phyloP scores from a whole-genome alignment of 2,797 vertebrate genomes.

The Clarias pachynema region DNA sequence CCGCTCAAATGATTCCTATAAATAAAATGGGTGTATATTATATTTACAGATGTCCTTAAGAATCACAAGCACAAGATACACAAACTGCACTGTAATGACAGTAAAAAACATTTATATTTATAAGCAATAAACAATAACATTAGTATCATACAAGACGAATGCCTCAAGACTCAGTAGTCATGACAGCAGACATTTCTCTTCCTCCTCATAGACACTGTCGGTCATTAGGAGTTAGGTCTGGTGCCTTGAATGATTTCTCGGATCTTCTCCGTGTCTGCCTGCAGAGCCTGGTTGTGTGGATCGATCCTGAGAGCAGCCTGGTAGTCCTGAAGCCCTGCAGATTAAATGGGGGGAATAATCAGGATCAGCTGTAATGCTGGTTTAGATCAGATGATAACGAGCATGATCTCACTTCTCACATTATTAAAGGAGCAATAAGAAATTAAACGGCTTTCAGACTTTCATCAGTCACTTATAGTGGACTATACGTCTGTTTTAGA shows the following conservation, averaged over 20 bases:
- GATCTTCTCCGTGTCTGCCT: slow-evolving; percentile 83
- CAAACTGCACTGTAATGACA: background rate
- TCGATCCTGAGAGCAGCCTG: slow-evolving; percentile 87
- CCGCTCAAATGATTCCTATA: background rate
- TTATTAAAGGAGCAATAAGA: background rate
- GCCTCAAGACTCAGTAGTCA: background rate
- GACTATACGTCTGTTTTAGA: background rate
- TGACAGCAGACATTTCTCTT: background rate
- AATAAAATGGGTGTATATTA: background rate
- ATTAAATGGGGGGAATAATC: background rate
- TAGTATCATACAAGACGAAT: background rate
- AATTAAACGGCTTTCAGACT: background rate
- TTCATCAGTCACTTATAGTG: background rate
- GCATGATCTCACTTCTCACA: background rate
- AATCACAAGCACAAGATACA: background rate
- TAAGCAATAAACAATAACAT: background rate
- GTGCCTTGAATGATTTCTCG: slow-evolving; percentile 81
- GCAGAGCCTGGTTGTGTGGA: slow-evolving; percentile 76
- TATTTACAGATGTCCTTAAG: background rate
- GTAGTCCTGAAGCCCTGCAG: slow-evolving; percentile 89
- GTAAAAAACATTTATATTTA: background rate
- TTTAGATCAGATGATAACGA: background rate
- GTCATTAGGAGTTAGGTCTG: slow-evolving; percentile 41
- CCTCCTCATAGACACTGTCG: background rate
- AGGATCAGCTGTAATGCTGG: background rate